A percentile compares a stretch with the other conserved stretches of the same genome.
phyloP scores from a whole-genome alignment of 2,113 vertebrate species.

The Pleuronectes platessa region DNA sequence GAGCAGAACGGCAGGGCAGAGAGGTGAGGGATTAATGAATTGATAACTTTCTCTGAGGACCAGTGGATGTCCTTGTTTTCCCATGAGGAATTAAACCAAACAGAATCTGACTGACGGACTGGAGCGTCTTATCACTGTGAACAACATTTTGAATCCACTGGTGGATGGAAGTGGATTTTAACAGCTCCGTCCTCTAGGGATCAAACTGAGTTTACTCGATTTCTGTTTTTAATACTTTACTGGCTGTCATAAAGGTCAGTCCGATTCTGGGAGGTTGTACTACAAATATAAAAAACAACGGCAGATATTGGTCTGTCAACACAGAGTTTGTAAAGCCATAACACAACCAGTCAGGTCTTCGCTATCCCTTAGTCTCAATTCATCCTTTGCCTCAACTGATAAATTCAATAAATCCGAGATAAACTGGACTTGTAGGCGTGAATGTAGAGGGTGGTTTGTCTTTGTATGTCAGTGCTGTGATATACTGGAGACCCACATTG shows the following conservation, averaged over 20 bases:
- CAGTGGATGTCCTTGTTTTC: neutral
- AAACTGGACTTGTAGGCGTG: neutral
- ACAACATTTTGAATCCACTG: too few species aligned
- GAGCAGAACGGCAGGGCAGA: neutral
- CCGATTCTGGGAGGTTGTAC: too few species aligned
- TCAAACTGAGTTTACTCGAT: neutral
- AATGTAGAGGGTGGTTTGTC: too few species aligned
- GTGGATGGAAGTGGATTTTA: too few species aligned
- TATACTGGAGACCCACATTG: too few species aligned
- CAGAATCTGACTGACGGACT: too few species aligned
- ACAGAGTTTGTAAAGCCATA: too few species aligned
- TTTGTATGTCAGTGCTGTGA: too few species aligned
- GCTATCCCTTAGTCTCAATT: neutral
- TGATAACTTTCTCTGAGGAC: neutral
- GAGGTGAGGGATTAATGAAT: neutral
- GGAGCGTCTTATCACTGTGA: too few species aligned
- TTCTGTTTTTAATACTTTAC: neutral
- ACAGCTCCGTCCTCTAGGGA: neutral
- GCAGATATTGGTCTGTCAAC: neutral
- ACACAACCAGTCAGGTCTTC: neutral
- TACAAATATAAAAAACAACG: neutral
- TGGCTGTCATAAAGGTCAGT: neutral
- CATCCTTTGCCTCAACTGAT: conserved; percentile 18
- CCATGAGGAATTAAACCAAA: neutral
- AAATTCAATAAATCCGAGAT: conserved; percentile 11